Base-by-base conservation (phyloP, 2,113 vertebrate species). In the Neomonachus schauinslandi region DNA sequence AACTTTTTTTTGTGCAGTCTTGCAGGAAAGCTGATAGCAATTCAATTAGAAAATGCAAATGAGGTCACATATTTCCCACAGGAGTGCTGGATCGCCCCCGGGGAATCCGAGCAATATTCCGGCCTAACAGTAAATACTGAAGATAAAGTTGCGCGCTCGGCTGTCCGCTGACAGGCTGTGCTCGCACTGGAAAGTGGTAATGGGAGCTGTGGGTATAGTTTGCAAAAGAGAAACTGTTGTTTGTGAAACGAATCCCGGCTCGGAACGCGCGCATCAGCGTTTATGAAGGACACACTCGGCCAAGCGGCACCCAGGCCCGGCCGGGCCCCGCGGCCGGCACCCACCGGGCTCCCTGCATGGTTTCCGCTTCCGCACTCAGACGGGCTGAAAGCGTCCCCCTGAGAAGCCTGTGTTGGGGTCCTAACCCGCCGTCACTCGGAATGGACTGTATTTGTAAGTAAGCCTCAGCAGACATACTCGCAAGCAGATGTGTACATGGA, bases 1-100 rank as follows among this genome's bases (percentile, higher is more conserved):
- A 97, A 98, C 74, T 76, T 96, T 94, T 95, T 76, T 55, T 97
- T 98, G 98, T 98, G 98, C 99, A 98, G 98, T 98, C 98, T 99
- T 98, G 99, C 99, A 98, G 98, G 98, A 98, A 98, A 99, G 98
- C 98, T 98, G 98, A 99, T 98, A 99, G 98, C 98, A 98, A 97
- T 99, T 99, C 99, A 99, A 99, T 99, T 99, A 99, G 99, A 98
- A 99, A 99, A 99, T 99, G 99, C 98, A 99, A 99, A 99, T 99
- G 98, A 98, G 98, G 98, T 97, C 98, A 95, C 97, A 96, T 88
- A 97, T 98, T 99, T 98, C 99, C 98, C 99, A 96, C 85, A 16
- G 91, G 98, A 98, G 97, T 59, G 42, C 94, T 5, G 97, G 90
- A 87, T 96, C 88, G 98, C 98, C 97, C 98, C 98, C 81, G 49